Conservation (phyloP, 1,140 invertebrate genomes). For the Elysia chlorotica region DNA sequence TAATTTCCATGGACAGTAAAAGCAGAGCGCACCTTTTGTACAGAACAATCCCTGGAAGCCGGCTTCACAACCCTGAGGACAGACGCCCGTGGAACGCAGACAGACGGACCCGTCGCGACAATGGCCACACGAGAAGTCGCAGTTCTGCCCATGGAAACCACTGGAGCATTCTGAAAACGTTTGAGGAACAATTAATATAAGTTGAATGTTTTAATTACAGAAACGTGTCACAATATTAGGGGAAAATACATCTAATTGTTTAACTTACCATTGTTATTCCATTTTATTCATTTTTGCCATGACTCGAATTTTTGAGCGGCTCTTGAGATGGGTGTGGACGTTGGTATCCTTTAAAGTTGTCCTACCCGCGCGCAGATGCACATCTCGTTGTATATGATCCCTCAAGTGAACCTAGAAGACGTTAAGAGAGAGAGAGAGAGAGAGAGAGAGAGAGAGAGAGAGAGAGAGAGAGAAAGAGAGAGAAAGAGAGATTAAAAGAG, state of each 20-base stretch:
- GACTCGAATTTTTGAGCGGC: too few relatives aligned
- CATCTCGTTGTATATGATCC: background rate
- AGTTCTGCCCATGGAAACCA: constrained; percentile 31
- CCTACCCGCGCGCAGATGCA: too few relatives aligned
- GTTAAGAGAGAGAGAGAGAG: background rate
- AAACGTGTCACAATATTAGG: too few relatives aligned
- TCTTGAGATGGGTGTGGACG: too few relatives aligned
- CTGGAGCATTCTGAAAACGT: too few relatives aligned
- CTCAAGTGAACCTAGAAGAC: background rate
- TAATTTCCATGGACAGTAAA: too few relatives aligned
- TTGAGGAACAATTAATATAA: too few relatives aligned
- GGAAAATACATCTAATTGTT: too few relatives aligned
- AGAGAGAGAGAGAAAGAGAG: background rate
- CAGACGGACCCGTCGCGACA: constrained; percentile 25
- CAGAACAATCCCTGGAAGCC: constrained; percentile 39
- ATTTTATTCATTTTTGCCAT: too few relatives aligned
- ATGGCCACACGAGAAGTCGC: constrained; percentile 33
- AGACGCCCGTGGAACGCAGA: constrained; percentile 26
- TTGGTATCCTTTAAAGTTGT: too few relatives aligned
- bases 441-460: background rate
- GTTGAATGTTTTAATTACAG: too few relatives aligned
- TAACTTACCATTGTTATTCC: too few relatives aligned
- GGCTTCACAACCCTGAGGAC: constrained; percentile 26
- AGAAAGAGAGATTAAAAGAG: background rate
- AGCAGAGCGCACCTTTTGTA: constrained; percentile 28